Conservation (phyloP, 2,113 vertebrate genomes). For the Tragelaphus scriptus region DNA sequence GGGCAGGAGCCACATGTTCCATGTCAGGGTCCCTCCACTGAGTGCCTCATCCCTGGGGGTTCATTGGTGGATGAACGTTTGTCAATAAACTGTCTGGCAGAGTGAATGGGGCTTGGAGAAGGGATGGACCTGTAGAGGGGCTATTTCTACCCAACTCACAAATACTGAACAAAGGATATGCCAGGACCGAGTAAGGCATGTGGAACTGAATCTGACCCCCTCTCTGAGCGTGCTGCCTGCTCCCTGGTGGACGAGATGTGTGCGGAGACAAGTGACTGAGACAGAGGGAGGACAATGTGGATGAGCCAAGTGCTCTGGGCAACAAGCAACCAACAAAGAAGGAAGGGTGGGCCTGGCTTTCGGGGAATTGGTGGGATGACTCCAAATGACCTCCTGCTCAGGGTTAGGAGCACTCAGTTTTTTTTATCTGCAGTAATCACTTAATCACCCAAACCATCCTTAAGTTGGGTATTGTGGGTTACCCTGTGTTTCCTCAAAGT, state of each 20-base stretch:
- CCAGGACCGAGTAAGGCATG: rapidly evolving
- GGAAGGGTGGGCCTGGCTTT: neutral
- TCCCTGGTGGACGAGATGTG: neutral
- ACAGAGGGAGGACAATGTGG: rapidly evolving
- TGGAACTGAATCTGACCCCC: neutral
- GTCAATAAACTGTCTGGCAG: neutral
- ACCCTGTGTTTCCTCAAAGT: neutral
- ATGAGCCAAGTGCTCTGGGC: neutral
- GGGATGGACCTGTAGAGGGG: neutral
- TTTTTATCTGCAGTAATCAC: neutral
- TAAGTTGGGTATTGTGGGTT: neutral
- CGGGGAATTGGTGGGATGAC: neutral
- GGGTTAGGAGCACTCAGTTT: neutral
- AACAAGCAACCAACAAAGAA: neutral
- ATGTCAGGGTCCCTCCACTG: too few relatives aligned
- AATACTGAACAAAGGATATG: neutral
- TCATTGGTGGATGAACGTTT: rapidly evolving
- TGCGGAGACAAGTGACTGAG: neutral
- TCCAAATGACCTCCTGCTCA: too few relatives aligned
- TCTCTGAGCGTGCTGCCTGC: rapidly evolving
- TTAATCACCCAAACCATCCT: neutral
- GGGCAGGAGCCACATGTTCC: neutral
- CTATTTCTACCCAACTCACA: neutral
- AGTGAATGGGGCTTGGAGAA: neutral
- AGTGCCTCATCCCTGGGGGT: neutral